Conservation (phyloP, 2,888 invertebrate species). For the Caenorhabditis sinica region DNA sequence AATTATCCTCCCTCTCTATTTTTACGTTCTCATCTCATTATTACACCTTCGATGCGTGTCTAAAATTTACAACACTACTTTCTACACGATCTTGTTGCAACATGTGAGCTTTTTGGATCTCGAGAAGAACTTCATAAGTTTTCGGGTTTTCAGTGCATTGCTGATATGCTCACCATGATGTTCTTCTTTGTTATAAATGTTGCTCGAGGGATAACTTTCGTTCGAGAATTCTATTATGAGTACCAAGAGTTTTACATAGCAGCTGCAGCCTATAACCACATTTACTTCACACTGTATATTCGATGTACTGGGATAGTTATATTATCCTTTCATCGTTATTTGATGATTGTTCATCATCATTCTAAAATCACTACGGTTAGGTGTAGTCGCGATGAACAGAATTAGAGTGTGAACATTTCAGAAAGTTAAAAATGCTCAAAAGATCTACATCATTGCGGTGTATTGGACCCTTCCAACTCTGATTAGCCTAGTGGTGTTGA, state of each 20-base stretch:
- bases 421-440: too few species aligned
- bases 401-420: too few species aligned
- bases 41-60: constrained; percentile 14
- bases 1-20: constrained; percentile 24
- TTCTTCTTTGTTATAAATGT: constrained; percentile 10
- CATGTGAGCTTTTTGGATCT: constrained; percentile 15
- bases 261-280: constrained; percentile 39
- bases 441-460: too few species aligned
- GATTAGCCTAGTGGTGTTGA: too few species aligned
- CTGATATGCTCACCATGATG: constrained; percentile 18
- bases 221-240: constrained; percentile 23
- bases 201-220: constrained; percentile 6
- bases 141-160: constrained; percentile 21
- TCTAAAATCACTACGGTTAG: constrained; percentile 8
- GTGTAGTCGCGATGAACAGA: neutral
- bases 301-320: constrained; percentile 57
- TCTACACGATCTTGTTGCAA: constrained; percentile 39
- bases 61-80: constrained; percentile 22
- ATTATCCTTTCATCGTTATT: constrained; percentile 45
- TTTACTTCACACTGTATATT: constrained; percentile 49
- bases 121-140: neutral
- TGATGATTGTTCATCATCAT: constrained; percentile 25
- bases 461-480: too few species aligned
- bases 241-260: constrained; percentile 35
- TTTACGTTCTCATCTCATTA: constrained; percentile 19